Base-by-base conservation (phyloP, 2,797 vertebrate genomes). In the Ctenopoma kingsleyae region DNA sequence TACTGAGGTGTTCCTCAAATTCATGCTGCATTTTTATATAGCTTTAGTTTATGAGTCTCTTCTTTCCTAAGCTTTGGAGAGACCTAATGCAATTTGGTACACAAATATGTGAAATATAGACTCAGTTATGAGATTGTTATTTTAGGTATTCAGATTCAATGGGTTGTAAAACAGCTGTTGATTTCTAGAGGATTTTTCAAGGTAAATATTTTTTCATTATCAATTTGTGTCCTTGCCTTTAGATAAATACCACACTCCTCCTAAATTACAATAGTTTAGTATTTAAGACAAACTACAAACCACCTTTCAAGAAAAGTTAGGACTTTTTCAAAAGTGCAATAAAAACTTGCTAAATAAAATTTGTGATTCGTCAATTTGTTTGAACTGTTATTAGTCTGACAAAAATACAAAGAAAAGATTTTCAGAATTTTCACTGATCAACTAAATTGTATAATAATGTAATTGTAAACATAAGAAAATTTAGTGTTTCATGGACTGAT, bases 11-110 rank as follows among this genome's bases (percentile, higher is more conserved):
- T 55, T 12, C 13, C 20, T 64, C 0, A 2, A 52, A 25, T 46
- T 67, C 20, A 44, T 43, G 36, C 25, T 22, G n/a, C 7, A 8
- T 43, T 67, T 25, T n/a, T 54, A 38, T 11, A 66, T 16, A 49
- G 17, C 7, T 67, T 46, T 58, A 64, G 40, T 12, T 53, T 13
- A 46, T 3, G 0, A 43, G 6, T 70, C 22, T 10, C 22, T 3
- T 22, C 19, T 49, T 47, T 40, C 12, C 25, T 13, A 35, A 67
- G 7, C 30, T 32, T 23, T 20, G 7, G 19, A 44, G 35, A 53
- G 7, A 75, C 36, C 9, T n/a, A 7, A 35, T 8, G 1, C 1
- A 9, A 17, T 43, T 43, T 58, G 20, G 8, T 30, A 13, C 40
- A 66, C 1, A 56, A 40, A 16, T 10, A 35, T 0, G 2, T 44